Evolutionary conservation across 2,888 invertebrate species (phyloP), one percentile per base, ranked within the genome.

Genomic region (Noctua fimbriata): DNA sequence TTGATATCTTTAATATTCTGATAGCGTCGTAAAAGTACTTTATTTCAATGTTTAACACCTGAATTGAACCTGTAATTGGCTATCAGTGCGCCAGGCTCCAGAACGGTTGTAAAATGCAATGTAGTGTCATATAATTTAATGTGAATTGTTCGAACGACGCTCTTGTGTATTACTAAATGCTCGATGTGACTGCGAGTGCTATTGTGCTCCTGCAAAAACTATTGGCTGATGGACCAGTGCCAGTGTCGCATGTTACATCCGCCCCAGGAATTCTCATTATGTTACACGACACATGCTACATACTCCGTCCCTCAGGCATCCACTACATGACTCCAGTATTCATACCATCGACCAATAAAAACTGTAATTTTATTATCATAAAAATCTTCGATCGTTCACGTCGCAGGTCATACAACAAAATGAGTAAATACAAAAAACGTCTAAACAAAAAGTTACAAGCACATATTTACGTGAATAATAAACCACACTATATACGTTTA

Each of bases 401-500:
- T 84, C 72, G 79, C 81, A 74, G 74, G 49, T 65, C 44, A 55
- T 63, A 76, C 66, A 55, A 55, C 67, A n/a, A 71, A 80, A 82
- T 76, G 55, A 73, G 89, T 71, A 58, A 80, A 78, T 65, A 80
- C n/a, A 76, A 69, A 86, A 78, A 85, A 82, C 41, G 49, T 66
- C 86, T 71, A 67, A 78, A 79, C 66, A 69, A 73, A 79, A 76
- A 77, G 81, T 67, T 24, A 81, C 82, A 67, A 76, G 76, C 75
- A 85, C 92, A 92, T 93, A 92, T 95, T 94, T 94, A 95, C 93
- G 91, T 91, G 91, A 88, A 89, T 91, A 92, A 91, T 95, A 95
- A 95, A 96, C 92, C 93, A 93, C 94, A 94, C 93, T 93, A 93
- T 94, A 94, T 93, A 92, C 90, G 88, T 95, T 95, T 95, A 96